phyloP scores from a whole-genome alignment of 2,888 invertebrate genomes.

The Dryocosmus kuriphilus region DNA sequence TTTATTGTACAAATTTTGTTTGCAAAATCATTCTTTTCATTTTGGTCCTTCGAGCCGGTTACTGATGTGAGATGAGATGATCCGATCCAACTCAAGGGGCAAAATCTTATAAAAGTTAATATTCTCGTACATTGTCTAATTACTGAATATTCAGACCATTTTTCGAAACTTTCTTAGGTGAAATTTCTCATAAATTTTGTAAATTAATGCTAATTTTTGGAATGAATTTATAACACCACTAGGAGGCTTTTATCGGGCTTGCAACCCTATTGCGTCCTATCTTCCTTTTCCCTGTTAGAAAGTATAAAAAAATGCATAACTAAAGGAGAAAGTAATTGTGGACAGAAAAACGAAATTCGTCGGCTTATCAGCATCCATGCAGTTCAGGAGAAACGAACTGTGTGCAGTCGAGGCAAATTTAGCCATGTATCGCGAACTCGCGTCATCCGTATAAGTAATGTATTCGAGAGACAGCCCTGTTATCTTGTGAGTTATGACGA shows the following conservation, averaged over 20 bases:
- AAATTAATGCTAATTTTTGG: neutral
- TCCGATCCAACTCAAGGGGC: no score
- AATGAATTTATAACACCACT: slow-evolving; percentile 19
- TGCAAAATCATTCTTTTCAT: no score
- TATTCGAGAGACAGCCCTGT: slow-evolving; percentile 64
- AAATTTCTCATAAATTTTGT: neutral
- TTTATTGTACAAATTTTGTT: no score
- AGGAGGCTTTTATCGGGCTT: neutral
- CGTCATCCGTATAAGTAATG: slow-evolving; percentile 64
- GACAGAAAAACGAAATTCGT: slow-evolving; percentile 25
- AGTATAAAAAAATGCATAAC: slow-evolving; percentile 21
- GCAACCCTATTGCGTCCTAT: neutral
- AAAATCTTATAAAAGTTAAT: no score
- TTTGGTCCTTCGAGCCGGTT: no score
- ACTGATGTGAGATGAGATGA: no score
- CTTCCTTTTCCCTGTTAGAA: neutral
- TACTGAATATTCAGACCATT: neutral
- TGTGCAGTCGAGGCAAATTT: slow-evolving; percentile 47
- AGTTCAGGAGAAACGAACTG: slow-evolving; percentile 42
- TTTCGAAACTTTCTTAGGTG: neutral
- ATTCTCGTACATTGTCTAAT: no score
- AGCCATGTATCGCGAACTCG: slow-evolving; percentile 54
- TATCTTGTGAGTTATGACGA: slow-evolving; percentile 68
- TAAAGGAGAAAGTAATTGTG: slow-evolving; percentile 21
- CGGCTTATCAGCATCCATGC: slow-evolving; percentile 40